phyloP scores from a whole-genome alignment of 2,888 invertebrate genomes.

The Tetranychus truncatus region DNA sequence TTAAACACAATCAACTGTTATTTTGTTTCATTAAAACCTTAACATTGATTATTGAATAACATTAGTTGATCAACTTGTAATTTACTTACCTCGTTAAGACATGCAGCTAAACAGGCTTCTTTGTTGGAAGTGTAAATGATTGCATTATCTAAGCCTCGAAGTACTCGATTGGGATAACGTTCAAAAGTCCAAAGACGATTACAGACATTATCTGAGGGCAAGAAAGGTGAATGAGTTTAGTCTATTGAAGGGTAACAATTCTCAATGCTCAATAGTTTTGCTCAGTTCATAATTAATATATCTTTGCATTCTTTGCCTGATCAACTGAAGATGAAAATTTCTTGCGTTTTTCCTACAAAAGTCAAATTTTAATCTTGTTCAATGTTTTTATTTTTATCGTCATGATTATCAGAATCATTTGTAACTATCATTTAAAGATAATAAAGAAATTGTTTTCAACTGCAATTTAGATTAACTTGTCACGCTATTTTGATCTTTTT shows the following conservation, averaged over 20 bases:
- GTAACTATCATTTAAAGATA: neutral
- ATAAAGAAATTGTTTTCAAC: neutral
- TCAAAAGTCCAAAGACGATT: slow-evolving; percentile 81
- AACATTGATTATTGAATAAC: neutral
- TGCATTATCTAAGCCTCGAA: slow-evolving; percentile 71
- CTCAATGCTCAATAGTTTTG: neutral
- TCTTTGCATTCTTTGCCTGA: too few relatives aligned
- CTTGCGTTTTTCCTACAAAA: too few relatives aligned
- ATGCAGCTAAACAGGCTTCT: slow-evolving; percentile 78
- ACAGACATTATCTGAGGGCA: slow-evolving; percentile 56
- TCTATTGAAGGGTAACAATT: neutral
- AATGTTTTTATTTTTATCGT: too few relatives aligned
- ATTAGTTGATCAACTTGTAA: neutral
- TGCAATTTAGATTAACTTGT: neutral
- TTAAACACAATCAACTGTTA: too few relatives aligned
- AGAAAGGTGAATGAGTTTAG: neutral
- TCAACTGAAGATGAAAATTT: too few relatives aligned
- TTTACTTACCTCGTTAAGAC: slow-evolving; percentile 57
- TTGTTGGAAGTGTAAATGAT: slow-evolving; percentile 81
- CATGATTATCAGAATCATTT: too few relatives aligned
- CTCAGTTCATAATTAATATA: too few relatives aligned
- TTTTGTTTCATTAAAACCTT: too few relatives aligned
- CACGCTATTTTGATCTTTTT: neutral
- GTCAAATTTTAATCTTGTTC: too few relatives aligned
- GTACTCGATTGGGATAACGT: slow-evolving; percentile 74